phyloP scores from a whole-genome alignment of 1,140 invertebrate genomes.

The Aricia agestis region DNA sequence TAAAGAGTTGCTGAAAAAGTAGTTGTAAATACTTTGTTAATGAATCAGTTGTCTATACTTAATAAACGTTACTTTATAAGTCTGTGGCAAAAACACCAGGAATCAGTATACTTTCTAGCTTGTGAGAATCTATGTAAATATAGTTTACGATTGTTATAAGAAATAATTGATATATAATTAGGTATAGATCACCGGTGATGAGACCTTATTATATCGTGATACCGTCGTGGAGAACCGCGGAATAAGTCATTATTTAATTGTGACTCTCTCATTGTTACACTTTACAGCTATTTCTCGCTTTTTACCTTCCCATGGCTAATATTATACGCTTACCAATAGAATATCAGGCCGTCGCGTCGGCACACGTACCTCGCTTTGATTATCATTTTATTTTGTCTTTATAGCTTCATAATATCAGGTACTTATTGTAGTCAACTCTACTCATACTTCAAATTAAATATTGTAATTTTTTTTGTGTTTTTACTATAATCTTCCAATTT shows the following conservation, averaged over 20 bases:
- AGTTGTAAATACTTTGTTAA: too few relatives aligned
- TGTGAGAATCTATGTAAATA: slow-evolving; percentile 9
- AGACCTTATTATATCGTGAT: slow-evolving; percentile 6
- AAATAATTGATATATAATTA: slow-evolving; percentile 9
- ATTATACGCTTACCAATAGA: neutral
- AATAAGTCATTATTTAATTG: slow-evolving; percentile 21
- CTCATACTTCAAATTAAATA: too few relatives aligned
- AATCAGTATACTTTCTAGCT: neutral
- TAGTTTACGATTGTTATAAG: neutral
- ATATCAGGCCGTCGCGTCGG: neutral
- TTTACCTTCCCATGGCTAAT: slow-evolving; percentile 11
- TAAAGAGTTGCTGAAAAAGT: too few relatives aligned
- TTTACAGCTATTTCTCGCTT: slow-evolving; percentile 10
- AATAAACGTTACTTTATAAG: neutral
- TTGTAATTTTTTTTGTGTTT: too few relatives aligned
- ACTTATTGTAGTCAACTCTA: too few relatives aligned
- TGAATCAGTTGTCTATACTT: too few relatives aligned
- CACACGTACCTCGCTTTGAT: neutral
- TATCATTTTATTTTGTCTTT: neutral
- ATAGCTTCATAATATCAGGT: too few relatives aligned
- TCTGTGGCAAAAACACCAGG: neutral
- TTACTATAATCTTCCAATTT: too few relatives aligned
- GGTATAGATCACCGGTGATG: slow-evolving; percentile 1
- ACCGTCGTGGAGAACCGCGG: neutral
- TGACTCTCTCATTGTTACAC: slow-evolving; percentile 10